phyloP scores from a whole-genome alignment of 2,797 vertebrate species.

The Glyptemys insculpta region DNA sequence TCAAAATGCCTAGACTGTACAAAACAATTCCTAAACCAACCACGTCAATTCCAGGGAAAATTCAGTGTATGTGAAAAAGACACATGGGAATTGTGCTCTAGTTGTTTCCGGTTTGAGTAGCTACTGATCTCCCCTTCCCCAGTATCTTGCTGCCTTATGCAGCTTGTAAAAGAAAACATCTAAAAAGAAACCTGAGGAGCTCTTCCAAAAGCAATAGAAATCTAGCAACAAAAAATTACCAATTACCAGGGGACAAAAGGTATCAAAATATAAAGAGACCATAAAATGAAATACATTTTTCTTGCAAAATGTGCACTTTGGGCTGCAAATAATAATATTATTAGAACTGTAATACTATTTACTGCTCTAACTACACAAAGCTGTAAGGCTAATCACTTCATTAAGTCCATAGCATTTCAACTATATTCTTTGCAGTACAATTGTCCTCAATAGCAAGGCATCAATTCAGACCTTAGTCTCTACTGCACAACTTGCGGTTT shows the following conservation, averaged over 20 bases:
- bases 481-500: conserved; percentile 21
- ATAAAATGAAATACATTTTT: neutral
- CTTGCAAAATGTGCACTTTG: neutral
- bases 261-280: neutral
- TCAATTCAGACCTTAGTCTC: conserved; percentile 15
- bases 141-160: conserved; percentile 6
- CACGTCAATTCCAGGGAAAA: neutral
- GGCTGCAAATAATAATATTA: neutral
- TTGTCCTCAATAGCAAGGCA: conserved; percentile 19
- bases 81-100: neutral
- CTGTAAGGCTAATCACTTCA: neutral
- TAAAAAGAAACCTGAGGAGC: conserved; percentile 56
- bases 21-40: neutral
- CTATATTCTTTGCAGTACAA: neutral
- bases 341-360: neutral
- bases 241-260: neutral
- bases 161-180: conserved; percentile 16
- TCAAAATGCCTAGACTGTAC: neutral
- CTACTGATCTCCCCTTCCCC: conserved; percentile 37
- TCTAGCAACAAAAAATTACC: neutral
- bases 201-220: conserved; percentile 34
- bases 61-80: neutral
- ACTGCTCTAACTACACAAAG: neutral
- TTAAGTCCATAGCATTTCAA: neutral
- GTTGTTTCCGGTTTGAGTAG: conserved; percentile 21